A percentile compares a stretch with the other conserved stretches of the same genome.
Evolutionary conservation across 2,113 vertebrate species (phyloP).

Genomic region (Urocynchramus pylzowi): DNA sequence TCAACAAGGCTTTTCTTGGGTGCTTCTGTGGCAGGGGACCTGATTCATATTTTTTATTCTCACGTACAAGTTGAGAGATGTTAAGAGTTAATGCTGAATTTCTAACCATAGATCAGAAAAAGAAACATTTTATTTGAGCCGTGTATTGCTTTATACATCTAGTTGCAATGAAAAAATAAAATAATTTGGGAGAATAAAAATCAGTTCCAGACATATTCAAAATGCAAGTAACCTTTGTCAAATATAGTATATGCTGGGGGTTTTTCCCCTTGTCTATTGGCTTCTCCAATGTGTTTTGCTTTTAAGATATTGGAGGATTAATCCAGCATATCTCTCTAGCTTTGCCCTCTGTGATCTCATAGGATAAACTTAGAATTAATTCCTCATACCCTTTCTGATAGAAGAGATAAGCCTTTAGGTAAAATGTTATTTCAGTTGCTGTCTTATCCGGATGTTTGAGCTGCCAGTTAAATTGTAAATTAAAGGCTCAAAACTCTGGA

Average conservation of each 20-base stretch:
- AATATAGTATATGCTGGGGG: neutral
- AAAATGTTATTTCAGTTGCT: constrained; percentile 73
- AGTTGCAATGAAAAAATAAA: neutral
- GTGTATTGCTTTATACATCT: neutral
- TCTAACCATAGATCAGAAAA: neutral
- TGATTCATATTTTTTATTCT: neutral
- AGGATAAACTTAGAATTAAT: constrained; percentile 76
- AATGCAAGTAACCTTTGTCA: neutral
- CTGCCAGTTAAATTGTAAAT: constrained; percentile 70
- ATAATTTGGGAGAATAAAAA: neutral
- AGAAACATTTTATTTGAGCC: neutral
- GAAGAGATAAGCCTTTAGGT: constrained; percentile 76
- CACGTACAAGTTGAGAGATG: rapidly evolving
- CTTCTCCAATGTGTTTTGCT: constrained; percentile 52
- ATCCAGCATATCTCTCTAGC: constrained; percentile 36
- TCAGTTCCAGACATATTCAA: neutral
- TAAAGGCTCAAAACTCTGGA: constrained; percentile 61
- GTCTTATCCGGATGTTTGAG: constrained; percentile 60
- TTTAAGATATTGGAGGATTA: constrained; percentile 64
- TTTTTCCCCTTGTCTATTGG: neutral
- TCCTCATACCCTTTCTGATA: constrained; percentile 77
- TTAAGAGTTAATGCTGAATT: neutral
- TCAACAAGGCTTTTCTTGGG: neutral
- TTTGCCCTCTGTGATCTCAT: constrained; percentile 63
- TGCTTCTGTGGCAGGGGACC: neutral